phyloP scores from a whole-genome alignment of 2,797 vertebrate species.

The Neostethus bicornis region DNA sequence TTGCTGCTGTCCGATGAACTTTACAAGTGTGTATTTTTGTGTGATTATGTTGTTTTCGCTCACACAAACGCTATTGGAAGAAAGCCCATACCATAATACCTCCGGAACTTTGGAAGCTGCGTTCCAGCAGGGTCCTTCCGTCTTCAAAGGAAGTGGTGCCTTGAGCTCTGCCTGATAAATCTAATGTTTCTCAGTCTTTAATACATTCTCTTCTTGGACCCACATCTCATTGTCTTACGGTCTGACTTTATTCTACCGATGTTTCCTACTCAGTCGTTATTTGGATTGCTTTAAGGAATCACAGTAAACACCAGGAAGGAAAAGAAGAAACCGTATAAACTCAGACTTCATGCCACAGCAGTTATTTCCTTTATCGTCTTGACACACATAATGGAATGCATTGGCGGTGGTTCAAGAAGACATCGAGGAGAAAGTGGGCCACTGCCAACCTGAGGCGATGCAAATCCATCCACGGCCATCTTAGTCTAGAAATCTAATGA shows the following conservation, averaged over 20 bases:
- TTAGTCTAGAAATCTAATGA: conserved; percentile 76
- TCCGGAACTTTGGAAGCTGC: conserved; percentile 32
- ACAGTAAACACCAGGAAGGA: conserved; percentile 39
- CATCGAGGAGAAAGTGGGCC: conserved; percentile 72
- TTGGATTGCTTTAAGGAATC: conserved; percentile 59
- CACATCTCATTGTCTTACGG: conserved; percentile 12
- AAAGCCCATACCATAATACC: conserved; percentile 29
- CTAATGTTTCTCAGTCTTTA: conserved; percentile 18
- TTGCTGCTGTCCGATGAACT: too few relatives aligned
- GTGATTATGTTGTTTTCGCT: neutral
- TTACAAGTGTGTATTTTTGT: too few relatives aligned
- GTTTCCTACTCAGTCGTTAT: conserved; percentile 42
- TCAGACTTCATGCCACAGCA: conserved; percentile 63
- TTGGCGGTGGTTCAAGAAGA: conserved; percentile 73
- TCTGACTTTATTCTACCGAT: conserved; percentile 5
- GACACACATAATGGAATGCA: conserved; percentile 80
- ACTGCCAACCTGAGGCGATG: conserved; percentile 79
- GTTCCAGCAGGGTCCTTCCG: conserved; percentile 20
- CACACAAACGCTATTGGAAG: conserved; percentile 5
- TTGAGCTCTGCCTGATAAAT: conserved; percentile 37
- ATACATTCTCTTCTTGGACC: conserved; percentile 21
- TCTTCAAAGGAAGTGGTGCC: conserved; percentile 30
- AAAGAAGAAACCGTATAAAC: conserved; percentile 44
- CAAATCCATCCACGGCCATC: conserved; percentile 72
- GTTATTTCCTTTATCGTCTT: conserved; percentile 75